phyloP scores from a whole-genome alignment of 1,140 invertebrate genomes.

The Thaumetopoea pityocampa region DNA sequence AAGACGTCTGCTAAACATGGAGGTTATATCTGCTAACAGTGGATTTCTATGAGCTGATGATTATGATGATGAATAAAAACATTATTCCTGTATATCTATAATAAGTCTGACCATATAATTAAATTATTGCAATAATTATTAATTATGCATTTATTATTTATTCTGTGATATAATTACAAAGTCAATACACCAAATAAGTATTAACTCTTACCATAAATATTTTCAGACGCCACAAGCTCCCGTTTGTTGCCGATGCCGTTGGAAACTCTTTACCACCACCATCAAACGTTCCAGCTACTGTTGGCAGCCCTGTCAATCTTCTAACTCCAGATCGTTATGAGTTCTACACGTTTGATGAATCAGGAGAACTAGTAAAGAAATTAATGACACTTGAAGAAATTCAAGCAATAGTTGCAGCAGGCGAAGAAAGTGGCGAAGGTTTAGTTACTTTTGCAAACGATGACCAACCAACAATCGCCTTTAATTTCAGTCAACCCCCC shows the following conservation, averaged over 20 bases:
- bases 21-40: no score
- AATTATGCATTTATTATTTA: no score
- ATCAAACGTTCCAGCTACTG: conserved; percentile 68
- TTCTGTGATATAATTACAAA: neutral
- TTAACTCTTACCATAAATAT: neutral
- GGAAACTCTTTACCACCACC: conserved; percentile 78
- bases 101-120: no score
- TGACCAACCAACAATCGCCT: conserved; percentile 67
- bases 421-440: conserved; percentile 80
- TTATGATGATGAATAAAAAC: no score
- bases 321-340: conserved; percentile 88
- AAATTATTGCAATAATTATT: no score
- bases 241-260: conserved; percentile 78
- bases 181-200: neutral
- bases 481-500: conserved; percentile 69
- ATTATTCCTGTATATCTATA: no score
- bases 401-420: conserved; percentile 87
- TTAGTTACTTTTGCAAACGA: conserved; percentile 73
- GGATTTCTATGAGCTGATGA: no score
- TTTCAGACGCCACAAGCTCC: conserved; percentile 65
- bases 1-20: no score
- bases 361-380: conserved; percentile 86
- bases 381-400: conserved; percentile 90
- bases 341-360: conserved; percentile 89
- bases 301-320: conserved; percentile 85